phyloP scores from a whole-genome alignment of 1,140 invertebrate species.

The Drosophila nigrodunni region DNA sequence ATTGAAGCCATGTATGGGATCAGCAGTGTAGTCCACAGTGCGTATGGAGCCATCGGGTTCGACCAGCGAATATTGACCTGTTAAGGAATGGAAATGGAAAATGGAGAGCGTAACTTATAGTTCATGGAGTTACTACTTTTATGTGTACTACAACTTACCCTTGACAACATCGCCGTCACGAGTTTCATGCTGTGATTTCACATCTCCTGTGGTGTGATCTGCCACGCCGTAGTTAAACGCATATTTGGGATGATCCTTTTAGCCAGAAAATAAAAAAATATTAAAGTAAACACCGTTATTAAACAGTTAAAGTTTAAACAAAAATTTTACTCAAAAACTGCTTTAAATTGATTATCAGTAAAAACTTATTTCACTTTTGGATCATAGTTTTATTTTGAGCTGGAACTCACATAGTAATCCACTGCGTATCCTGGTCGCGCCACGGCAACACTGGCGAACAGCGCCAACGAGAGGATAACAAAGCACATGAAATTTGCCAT shows the following conservation, averaged over 20 bases:
- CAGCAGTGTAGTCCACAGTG: constrained; percentile 88
- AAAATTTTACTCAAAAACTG: background rate
- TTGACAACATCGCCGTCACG: constrained; percentile 86
- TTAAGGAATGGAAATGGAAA: background rate
- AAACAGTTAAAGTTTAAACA: background rate
- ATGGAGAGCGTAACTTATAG: constrained; percentile 8
- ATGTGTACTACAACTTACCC: constrained; percentile 71
- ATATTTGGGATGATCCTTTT: constrained; percentile 85
- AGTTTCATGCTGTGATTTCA: constrained; percentile 85
- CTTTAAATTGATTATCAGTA: no score
- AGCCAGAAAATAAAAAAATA: background rate
- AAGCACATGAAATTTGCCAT: constrained; percentile 80
- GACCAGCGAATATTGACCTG: constrained; percentile 88
- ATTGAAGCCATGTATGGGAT: constrained; percentile 86
- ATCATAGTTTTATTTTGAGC: background rate
- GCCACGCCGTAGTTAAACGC: constrained; percentile 86
- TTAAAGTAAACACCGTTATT: background rate
- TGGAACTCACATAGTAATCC: constrained; percentile 84
- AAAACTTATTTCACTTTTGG: background rate
- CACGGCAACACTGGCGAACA: constrained; percentile 65
- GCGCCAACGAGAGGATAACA: constrained; percentile 68
- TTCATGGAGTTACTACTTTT: no score
- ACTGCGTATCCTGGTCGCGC: constrained; percentile 83
- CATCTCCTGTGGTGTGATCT: constrained; percentile 86
- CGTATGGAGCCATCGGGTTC: constrained; percentile 89